These are phyloP conservation scores for Cololabis saira DNA, from an alignment of 2,113 vertebrate genomes.

Conservation along the genomic window DNA sequence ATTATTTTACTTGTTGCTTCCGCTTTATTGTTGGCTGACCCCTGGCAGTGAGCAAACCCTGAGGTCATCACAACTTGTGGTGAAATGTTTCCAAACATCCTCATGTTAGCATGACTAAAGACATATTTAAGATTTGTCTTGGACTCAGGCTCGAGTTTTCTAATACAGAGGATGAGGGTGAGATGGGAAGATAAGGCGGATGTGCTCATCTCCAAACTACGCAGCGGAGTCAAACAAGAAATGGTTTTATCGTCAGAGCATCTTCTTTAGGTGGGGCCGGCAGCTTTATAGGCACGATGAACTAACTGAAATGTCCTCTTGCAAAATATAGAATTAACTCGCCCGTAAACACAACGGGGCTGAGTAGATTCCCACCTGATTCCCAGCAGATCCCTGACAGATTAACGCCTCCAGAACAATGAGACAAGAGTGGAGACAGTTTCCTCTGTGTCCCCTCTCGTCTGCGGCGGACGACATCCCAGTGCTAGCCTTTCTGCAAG, in stretches of 20 bases:
- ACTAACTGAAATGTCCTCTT: slow-evolving; percentile 37
- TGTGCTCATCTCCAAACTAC: slow-evolving; percentile 65
- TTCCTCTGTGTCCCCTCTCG: slow-evolving; percentile 67
- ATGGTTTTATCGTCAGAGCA: slow-evolving; percentile 55
- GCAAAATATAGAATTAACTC: slow-evolving; percentile 19
- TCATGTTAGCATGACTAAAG: slow-evolving; percentile 69
- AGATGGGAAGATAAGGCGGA: slow-evolving; percentile 54
- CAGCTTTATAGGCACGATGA: slow-evolving; percentile 37
- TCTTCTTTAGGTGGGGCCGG: slow-evolving; percentile 55
- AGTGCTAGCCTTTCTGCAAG: slow-evolving; percentile 53
- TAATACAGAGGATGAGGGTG: slow-evolving; percentile 50
- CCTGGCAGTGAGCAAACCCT: slow-evolving; percentile 49
- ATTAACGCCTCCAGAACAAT: slow-evolving; percentile 78
- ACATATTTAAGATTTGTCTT: slow-evolving; percentile 69
- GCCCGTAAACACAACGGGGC: slow-evolving; percentile 55
- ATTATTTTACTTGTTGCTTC: slow-evolving; percentile 81
- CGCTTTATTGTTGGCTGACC: slow-evolving; percentile 76
- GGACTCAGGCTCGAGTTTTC: slow-evolving; percentile 45
- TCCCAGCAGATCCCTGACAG: slow-evolving; percentile 74
- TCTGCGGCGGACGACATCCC: slow-evolving; percentile 61
- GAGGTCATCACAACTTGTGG: slow-evolving; percentile 66
- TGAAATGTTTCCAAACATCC: slow-evolving; percentile 73
- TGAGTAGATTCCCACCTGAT: slow-evolving; percentile 77
- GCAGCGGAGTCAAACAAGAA: slow-evolving; percentile 63
- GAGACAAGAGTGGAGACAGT: slow-evolving; percentile 69